Conservation (phyloP, 2,888 invertebrate species). For the Trichogramma evanescens region DNA sequence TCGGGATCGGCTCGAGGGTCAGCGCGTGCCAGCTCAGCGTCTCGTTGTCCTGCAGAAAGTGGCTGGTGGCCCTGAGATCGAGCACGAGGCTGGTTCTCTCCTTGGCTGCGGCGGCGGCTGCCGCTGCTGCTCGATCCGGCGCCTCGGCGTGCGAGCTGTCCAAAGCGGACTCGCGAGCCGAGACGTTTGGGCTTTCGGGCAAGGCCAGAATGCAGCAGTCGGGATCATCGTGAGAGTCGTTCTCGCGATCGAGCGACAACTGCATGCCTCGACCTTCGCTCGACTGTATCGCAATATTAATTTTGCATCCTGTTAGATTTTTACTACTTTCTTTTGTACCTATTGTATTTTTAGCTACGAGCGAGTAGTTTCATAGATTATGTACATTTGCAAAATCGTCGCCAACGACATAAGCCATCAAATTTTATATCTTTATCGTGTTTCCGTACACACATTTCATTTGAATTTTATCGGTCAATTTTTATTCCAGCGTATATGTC, state of each 20-base stretch:
- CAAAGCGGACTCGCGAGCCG: slow-evolving; percentile 9
- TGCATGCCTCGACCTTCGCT: slow-evolving; percentile 40
- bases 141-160: slow-evolving; percentile 50
- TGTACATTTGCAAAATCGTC: too few relatives aligned
- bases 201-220: not conserved
- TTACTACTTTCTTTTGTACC: not conserved
- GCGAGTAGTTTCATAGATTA: too few relatives aligned
- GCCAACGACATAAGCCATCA: too few relatives aligned
- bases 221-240: slow-evolving; percentile 15
- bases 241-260: slow-evolving; percentile 33
- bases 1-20: slow-evolving; percentile 38
- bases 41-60: slow-evolving; percentile 31
- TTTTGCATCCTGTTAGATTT: not conserved
- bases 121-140: slow-evolving; percentile 26
- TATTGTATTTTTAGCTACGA: too few relatives aligned
- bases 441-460: too few relatives aligned
- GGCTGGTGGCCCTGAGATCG: slow-evolving; percentile 38
- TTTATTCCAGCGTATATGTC: too few relatives aligned
- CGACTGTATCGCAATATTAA: slow-evolving; percentile 28
- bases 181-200: slow-evolving; percentile 7
- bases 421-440: too few relatives aligned
- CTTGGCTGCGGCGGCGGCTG: slow-evolving; percentile 28
- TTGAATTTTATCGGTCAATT: too few relatives aligned
- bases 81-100: slow-evolving; percentile 45
- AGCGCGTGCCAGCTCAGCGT: slow-evolving; percentile 44